phyloP scores from a whole-genome alignment of 2,113 vertebrate species.

The Pseudopipra pipra region DNA sequence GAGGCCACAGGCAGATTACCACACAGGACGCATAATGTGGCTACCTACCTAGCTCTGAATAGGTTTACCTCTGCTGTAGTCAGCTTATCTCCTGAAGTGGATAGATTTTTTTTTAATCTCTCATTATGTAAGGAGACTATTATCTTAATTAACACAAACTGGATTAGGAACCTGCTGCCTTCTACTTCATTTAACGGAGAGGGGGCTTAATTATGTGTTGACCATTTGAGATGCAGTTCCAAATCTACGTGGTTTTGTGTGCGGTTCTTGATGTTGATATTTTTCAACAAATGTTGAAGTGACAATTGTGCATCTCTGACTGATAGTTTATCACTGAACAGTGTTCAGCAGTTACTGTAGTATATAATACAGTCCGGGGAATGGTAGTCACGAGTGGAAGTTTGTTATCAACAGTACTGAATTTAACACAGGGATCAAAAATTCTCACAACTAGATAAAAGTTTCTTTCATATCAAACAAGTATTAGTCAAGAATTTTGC shows the following conservation, averaged over 20 bases:
- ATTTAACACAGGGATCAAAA: background rate
- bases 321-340: background rate
- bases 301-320: background rate
- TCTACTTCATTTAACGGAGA: background rate
- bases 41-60: background rate
- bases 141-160: slow-evolving; percentile 16
- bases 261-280: background rate
- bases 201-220: background rate
- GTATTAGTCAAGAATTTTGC: background rate
- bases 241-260: background rate
- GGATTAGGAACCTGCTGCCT: slow-evolving; percentile 21
- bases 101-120: background rate
- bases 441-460: background rate
- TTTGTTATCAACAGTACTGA: background rate
- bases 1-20: background rate
- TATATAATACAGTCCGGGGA: background rate
- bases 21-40: background rate
- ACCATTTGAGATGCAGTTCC: background rate
- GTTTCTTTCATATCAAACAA: background rate
- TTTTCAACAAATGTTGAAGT: background rate
- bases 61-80: slow-evolving; percentile 21
- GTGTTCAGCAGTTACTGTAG: background rate
- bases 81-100: slow-evolving; percentile 19
- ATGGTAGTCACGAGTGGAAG: background rate
- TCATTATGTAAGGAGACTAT: slow-evolving; percentile 32